Percentiles rank a stretch among this genome's conserved stretches.
Conservation (phyloP, 2,888 invertebrate genomes). For the Pammene fasciana region DNA sequence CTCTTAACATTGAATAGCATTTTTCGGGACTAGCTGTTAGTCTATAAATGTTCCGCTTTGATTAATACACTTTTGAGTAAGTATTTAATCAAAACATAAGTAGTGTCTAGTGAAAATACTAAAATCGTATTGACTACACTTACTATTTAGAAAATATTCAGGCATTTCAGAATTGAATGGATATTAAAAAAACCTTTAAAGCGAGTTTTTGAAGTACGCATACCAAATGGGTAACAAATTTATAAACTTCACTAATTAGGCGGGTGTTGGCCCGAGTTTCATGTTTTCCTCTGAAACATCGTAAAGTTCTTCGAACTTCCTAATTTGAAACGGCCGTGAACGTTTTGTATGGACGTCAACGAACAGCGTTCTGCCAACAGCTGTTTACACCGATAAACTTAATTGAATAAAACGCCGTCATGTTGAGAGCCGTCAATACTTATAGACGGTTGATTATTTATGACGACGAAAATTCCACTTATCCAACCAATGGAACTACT, state of each 20-base stretch:
- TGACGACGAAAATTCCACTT: no score
- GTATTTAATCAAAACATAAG: no score
- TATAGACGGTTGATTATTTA: not conserved
- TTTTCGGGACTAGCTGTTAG: no score
- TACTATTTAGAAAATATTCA: not conserved
- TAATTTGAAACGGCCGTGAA: slow-evolving; percentile 71
- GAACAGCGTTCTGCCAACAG: slow-evolving; percentile 36
- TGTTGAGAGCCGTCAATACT: slow-evolving; percentile 6
- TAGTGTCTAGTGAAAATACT: no score
- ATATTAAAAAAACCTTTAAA: slow-evolving; percentile 56
- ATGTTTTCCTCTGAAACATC: slow-evolving; percentile 69
- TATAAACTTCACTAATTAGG: slow-evolving; percentile 78
- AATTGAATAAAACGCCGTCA: slow-evolving; percentile 33
- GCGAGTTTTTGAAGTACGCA: slow-evolving; percentile 64
- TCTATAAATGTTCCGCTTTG: no score
- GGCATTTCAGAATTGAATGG: slow-evolving; percentile 40
- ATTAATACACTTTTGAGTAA: no score
- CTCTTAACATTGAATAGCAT: no score
- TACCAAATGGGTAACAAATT: slow-evolving; percentile 80
- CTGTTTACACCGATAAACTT: slow-evolving; percentile 39
- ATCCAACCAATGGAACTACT: no score
- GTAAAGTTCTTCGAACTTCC: slow-evolving; percentile 67
- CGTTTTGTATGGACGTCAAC: slow-evolving; percentile 52
- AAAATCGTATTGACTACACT: no score
- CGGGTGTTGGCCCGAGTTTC: slow-evolving; percentile 67